phyloP scores from a whole-genome alignment of 2,888 invertebrate genomes.

The Ptychoptera contaminata region DNA sequence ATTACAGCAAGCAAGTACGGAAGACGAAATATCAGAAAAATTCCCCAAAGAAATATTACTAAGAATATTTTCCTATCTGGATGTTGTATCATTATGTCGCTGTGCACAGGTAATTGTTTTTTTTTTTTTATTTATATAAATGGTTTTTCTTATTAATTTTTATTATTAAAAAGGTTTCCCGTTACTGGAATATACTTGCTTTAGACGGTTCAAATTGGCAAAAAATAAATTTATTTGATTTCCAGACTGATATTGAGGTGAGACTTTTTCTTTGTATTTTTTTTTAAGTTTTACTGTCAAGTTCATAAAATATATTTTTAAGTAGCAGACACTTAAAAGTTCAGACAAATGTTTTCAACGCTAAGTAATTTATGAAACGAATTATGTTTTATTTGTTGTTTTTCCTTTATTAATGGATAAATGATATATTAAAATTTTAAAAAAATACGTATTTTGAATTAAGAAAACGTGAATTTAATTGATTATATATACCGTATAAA shows the following conservation, averaged over 20 bases:
- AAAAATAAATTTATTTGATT: constrained; percentile 94
- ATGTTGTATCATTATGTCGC: constrained; percentile 87
- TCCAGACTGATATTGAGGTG: constrained; percentile 97
- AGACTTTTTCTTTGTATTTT: constrained; percentile 7
- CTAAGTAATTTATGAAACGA: not conserved
- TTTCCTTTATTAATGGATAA: constrained; percentile 2
- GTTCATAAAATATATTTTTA: not conserved
- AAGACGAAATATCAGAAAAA: constrained; percentile 41
- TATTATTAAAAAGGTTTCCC: constrained; percentile 38
- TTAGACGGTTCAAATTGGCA: constrained; percentile 99
- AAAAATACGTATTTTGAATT: too few relatives aligned
- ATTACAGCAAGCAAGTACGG: constrained; percentile 13
- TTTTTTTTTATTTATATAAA: not conserved
- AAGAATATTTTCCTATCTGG: constrained; percentile 87
- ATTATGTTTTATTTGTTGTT: not conserved
- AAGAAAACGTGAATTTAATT: too few relatives aligned
- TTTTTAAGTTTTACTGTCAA: constrained; percentile 10
- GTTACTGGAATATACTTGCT: constrained; percentile 93
- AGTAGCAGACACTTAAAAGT: too few relatives aligned
- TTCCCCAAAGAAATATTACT: constrained; percentile 92
- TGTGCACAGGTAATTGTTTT: constrained; percentile 67
- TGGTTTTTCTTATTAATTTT: not conserved
- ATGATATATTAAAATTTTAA: too few relatives aligned
- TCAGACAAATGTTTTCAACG: not conserved
- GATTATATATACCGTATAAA: too few relatives aligned